Evolutionary conservation across 2,888 invertebrate genomes (phyloP).

Genomic region (Drosophila nigricruria): DNA sequence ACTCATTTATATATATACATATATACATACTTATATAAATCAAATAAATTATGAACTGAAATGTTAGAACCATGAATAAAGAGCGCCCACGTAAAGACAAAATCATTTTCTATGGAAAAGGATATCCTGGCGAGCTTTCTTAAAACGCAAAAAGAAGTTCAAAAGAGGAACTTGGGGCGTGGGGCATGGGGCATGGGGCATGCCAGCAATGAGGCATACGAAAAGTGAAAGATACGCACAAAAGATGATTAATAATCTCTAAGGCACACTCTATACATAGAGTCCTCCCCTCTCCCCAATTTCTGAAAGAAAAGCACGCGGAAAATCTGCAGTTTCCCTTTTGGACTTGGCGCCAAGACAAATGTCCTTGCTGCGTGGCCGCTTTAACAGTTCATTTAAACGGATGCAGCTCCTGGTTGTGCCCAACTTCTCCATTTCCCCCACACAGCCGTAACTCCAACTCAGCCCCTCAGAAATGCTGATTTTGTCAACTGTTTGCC

Average conservation of each 20-base stretch:
- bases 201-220: conserved; percentile 67
- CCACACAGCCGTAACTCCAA: neutral
- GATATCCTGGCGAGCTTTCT: conserved; percentile 58
- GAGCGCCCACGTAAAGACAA: conserved; percentile 45
- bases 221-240: conserved; percentile 78
- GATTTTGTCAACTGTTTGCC: conserved; percentile 84
- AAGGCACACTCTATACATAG: conserved; percentile 39
- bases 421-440: neutral
- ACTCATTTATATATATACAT: conserved; percentile 73
- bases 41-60: conserved; percentile 59
- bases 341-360: conserved; percentile 68
- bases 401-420: conserved; percentile 67
- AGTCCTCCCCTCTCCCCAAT: neutral
- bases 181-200: neutral
- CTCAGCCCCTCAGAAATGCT: conserved; percentile 68
- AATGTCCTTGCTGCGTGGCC: conserved; percentile 83
- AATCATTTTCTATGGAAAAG: conserved; percentile 58
- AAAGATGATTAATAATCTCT: conserved; percentile 83
- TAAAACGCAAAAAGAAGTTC: conserved; percentile 50
- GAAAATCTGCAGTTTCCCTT: conserved; percentile 50
- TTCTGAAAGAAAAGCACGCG: conserved; percentile 39
- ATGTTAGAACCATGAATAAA: conserved; percentile 41
- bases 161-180: conserved; percentile 43
- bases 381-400: conserved; percentile 83
- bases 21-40: neutral